Base-by-base conservation (phyloP, 2,797 vertebrate genomes). In the Sorex maritimensis region DNA sequence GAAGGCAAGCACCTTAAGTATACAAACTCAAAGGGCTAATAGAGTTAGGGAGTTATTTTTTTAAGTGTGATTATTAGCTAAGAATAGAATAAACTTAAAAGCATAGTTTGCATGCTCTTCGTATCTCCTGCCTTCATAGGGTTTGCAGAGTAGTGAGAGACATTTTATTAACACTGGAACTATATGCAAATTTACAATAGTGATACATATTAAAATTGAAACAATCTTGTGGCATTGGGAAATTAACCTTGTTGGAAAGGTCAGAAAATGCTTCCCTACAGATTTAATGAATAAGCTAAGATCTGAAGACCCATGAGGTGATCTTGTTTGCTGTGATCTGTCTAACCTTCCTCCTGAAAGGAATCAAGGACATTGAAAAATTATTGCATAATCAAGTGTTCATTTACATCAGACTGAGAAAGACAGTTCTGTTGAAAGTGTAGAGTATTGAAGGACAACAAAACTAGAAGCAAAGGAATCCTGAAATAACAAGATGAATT, bases 311-410 rank as follows among this genome's bases (percentile, higher is more conserved):
- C 78, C 24, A 65, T 49, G 69, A 77, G 30, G 65, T 69, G 73
- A 52, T 78, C 30, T 71, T 83, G 63, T 86, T 83, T 61, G 55
- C 55, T 28, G 44, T 73, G 55, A 73, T 58, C 74, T 30, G 2
- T 21, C 9, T 79, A 81, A 84, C 3, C 10, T 49, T 80, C 85
- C 28, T 58, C 44, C 46, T 82, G 19, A 91, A 87, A 81, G 79
- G 30, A 95, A 84, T 69, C n/a, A 94, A 87, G 46, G 74, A 52
- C 55, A 38, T 23, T 86, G 65, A 86, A 82, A 26, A 81, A 71
- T 75, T 94, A 17, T 52, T 52, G 28, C 13, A 24, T 68, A 86
- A 81, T 78, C 58, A 91, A 23, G 65, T 65, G 19, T 73, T 8
- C n/a, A 87, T 89, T 73, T 69, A 7, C 65, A 55, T 84, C 26